phyloP scores from a whole-genome alignment of 2,113 vertebrate genomes.

The Sialia sialis region DNA sequence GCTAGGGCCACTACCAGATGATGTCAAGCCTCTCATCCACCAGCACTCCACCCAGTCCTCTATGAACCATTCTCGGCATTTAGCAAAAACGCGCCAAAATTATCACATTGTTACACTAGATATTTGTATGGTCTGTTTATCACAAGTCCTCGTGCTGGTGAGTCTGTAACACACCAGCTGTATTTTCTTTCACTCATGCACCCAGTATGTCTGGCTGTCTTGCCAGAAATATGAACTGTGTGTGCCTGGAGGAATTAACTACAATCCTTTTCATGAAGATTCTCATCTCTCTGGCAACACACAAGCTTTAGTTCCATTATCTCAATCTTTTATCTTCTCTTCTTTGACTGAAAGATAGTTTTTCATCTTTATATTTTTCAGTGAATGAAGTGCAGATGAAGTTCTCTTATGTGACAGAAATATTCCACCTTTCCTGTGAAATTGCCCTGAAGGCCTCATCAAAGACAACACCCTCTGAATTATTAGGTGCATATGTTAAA shows the following conservation, averaged over 20 bases:
- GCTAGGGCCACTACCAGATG: not conserved
- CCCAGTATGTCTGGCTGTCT: not conserved
- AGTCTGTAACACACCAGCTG: not conserved
- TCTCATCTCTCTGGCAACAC: not conserved
- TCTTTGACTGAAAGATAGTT: conserved; percentile 31
- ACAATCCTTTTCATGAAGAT: not conserved
- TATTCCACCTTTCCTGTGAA: conserved; percentile 21
- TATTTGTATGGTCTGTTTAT: not conserved
- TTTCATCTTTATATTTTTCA: conserved; percentile 32
- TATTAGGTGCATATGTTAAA: conserved; percentile 24
- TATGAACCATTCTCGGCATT: not conserved
- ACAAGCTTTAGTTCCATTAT: conserved; percentile 29
- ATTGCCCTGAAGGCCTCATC: conserved; percentile 6
- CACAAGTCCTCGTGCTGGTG: not conserved
- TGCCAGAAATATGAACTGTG: not conserved
- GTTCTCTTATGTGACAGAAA: not conserved
- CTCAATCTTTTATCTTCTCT: conserved; percentile 45
- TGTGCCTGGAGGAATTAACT: conserved; percentile 7
- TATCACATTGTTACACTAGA: not conserved
- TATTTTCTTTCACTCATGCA: not conserved
- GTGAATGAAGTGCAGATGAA: conserved; percentile 31
- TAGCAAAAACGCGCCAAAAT: not conserved
- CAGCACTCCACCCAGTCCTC: not conserved
- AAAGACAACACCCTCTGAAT: conserved; percentile 27
- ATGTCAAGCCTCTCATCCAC: not conserved